A percentile compares a stretch with the other conserved stretches of the same genome.
Conservation (phyloP, 1,140 invertebrate species). For the Cydia pomonella region DNA sequence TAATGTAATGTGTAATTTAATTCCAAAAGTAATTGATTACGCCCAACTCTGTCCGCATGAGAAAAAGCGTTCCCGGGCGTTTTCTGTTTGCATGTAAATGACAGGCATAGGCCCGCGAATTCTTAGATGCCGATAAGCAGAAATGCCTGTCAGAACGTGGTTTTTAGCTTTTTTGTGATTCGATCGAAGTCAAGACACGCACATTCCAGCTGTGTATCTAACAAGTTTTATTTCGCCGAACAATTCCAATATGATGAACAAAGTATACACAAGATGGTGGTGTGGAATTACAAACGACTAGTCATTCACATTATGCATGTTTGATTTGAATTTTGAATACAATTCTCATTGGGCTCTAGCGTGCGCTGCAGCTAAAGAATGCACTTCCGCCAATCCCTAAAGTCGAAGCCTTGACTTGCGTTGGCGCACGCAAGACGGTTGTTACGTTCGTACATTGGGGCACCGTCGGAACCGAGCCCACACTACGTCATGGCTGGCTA, state of each 20-base stretch:
- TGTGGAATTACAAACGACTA: background rate
- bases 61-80: constrained; percentile 41
- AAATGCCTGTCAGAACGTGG: background rate
- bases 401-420: constrained; percentile 27
- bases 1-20: no score
- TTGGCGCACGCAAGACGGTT: constrained; percentile 10
- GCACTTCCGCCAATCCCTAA: constrained; percentile 32
- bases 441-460: constrained; percentile 12
- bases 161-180: background rate
- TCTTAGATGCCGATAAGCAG: constrained; percentile 36
- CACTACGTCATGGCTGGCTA: background rate
- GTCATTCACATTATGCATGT: constrained; percentile 1
- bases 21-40: no score
- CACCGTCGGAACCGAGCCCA: constrained; percentile 18
- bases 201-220: constrained; percentile 8
- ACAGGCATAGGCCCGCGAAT: constrained; percentile 39
- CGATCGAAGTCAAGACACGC: background rate
- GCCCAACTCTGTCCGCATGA: no score
- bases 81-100: constrained; percentile 40
- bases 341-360: constrained; percentile 11
- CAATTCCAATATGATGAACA: background rate
- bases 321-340: constrained; percentile 17
- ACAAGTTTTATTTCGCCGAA: constrained; percentile 1
- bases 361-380: constrained; percentile 25
- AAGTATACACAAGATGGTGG: background rate